Evolutionary conservation across 2,113 vertebrate genomes (phyloP).

Genomic region (Plotosus lineatus): DNA sequence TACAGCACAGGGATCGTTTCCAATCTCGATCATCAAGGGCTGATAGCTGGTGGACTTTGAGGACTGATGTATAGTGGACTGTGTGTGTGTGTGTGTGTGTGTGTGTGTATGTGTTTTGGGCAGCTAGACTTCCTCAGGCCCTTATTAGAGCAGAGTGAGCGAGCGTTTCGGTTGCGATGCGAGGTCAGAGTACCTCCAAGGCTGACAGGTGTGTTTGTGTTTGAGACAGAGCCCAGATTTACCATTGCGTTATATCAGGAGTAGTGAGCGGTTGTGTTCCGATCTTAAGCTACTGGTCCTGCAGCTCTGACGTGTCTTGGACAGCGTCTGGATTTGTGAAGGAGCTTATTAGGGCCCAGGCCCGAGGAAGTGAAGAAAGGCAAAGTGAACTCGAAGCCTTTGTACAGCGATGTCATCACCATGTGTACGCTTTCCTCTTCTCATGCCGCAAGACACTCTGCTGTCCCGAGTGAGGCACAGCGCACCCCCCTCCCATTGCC

Average conservation of each 20-base stretch:
- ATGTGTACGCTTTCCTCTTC: background rate
- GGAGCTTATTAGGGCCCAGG: constrained; percentile 17
- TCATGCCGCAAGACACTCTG: constrained; percentile 8
- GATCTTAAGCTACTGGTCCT: background rate
- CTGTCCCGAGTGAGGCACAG: background rate
- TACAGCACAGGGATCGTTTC: background rate
- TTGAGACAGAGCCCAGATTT: constrained; percentile 3
- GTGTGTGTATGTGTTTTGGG: background rate
- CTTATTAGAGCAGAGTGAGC: constrained; percentile 12
- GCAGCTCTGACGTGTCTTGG: background rate
- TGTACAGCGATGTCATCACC: constrained; percentile 55
- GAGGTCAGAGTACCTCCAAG: background rate
- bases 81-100: constrained; percentile 15
- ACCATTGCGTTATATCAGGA: background rate
- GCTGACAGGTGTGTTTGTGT: background rate
- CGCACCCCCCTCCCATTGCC: constrained; percentile 4
- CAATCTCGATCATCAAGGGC: background rate
- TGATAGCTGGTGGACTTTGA: background rate
- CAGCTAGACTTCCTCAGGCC: background rate
- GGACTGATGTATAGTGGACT: too few species aligned
- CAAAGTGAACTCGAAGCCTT: background rate
- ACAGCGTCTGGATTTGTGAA: background rate
- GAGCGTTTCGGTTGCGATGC: background rate
- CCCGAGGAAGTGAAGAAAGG: background rate
- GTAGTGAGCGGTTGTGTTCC: background rate